phyloP scores from a whole-genome alignment of 2,888 invertebrate species.

The Epirrhoe tristata region DNA sequence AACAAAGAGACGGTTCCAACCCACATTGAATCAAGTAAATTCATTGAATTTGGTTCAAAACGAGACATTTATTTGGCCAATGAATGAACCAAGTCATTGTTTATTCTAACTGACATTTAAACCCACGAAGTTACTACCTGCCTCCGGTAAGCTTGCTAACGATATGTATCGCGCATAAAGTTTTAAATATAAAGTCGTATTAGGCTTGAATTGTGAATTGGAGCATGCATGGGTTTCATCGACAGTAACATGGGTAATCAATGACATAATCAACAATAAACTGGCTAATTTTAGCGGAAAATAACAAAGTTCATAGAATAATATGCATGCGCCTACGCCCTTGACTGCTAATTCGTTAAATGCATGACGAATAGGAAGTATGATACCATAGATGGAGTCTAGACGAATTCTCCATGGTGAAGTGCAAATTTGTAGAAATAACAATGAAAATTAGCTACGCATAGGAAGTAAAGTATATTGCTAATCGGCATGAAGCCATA shows the following conservation, averaged over 20 bases:
- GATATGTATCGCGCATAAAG: conserved; percentile 14
- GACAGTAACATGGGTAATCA: conserved; percentile 7
- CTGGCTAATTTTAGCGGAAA: conserved; percentile 44
- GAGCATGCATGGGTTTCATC: conserved; percentile 12
- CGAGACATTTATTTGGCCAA: conserved; percentile 34
- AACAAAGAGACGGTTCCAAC: conserved; percentile 29
- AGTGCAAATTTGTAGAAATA: conserved; percentile 30
- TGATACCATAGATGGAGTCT: conserved; percentile 31
- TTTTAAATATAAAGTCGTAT: conserved; percentile 15
- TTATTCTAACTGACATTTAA: conserved; percentile 24
- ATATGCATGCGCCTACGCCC: conserved; percentile 41
- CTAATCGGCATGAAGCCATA: conserved; percentile 34
- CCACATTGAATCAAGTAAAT: conserved; percentile 23
- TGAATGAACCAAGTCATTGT: conserved; percentile 34
- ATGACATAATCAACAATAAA: conserved; percentile 31
- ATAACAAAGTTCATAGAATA: conserved; percentile 45
- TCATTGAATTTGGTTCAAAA: conserved; percentile 38
- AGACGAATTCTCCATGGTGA: conserved; percentile 22
- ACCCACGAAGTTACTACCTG: conserved; percentile 20
- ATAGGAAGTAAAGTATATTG: conserved; percentile 37
- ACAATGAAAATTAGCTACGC: conserved; percentile 38
- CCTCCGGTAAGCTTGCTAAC: conserved; percentile 3
- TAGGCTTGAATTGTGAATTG: conserved; percentile 8
- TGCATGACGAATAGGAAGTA: conserved; percentile 41
- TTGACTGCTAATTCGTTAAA: conserved; percentile 46